Conservation (phyloP, 2,797 vertebrate species). For the Pangasius larnaudii region DNA sequence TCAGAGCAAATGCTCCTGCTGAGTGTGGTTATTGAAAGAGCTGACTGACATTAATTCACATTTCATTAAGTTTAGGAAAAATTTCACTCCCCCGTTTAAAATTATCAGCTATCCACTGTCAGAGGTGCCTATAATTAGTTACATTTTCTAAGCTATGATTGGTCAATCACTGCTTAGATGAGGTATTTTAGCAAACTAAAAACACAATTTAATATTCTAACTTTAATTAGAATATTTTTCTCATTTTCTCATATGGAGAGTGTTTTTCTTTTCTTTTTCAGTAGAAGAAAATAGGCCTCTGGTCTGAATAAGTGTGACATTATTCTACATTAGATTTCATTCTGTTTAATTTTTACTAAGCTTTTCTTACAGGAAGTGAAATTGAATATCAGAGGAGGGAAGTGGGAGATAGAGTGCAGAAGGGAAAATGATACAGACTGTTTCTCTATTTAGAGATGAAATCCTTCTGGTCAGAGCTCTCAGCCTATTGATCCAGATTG, state of each 20-base stretch:
- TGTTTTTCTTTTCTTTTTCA: neutral
- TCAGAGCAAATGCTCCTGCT: neutral
- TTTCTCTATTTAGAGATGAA: neutral
- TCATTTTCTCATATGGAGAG: neutral
- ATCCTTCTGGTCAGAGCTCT: neutral
- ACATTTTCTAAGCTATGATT: neutral
- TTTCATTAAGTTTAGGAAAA: neutral
- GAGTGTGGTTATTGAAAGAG: neutral
- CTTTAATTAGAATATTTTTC: too few relatives aligned
- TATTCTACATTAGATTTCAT: constrained; percentile 14
- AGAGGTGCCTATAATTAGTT: neutral
- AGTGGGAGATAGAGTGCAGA: neutral
- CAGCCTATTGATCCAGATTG: constrained; percentile 12
- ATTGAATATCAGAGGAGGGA: neutral
- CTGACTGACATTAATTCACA: neutral
- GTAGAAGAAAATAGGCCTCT: neutral
- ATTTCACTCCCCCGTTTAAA: neutral
- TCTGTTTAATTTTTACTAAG: constrained; percentile 24
- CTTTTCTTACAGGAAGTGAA: constrained; percentile 25
- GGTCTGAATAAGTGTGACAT: neutral
- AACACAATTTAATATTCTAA: neutral
- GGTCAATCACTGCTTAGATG: neutral
- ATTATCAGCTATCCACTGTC: neutral
- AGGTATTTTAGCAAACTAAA: neutral
- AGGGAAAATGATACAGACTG: constrained; percentile 6